Percentiles rank a stretch among this genome's conserved stretches.
Conservation (phyloP, 2,888 invertebrate species). For the Ecdyonurus torrentis region DNA sequence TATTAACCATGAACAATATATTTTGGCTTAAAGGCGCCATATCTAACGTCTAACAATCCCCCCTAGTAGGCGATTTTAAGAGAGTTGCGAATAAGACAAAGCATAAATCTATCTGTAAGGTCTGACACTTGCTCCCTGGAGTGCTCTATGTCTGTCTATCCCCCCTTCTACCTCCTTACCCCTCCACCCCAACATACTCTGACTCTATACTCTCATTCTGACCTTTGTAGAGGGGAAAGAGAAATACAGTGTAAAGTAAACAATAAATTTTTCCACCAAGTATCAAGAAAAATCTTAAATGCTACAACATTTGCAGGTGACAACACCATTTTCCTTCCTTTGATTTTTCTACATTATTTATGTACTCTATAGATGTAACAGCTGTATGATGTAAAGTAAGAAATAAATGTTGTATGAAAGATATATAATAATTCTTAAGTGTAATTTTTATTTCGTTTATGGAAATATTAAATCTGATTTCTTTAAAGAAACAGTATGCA, state of each 20-base stretch:
- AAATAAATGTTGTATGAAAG: no score
- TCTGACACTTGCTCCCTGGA: neutral
- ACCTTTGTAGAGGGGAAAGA: neutral
- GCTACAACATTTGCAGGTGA: neutral
- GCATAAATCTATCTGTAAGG: neutral
- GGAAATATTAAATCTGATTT: no score
- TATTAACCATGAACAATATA: neutral
- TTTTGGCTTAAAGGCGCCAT: neutral
- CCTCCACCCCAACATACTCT: neutral
- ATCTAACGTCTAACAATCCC: neutral
- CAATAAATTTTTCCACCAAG: neutral
- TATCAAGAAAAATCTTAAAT: neutral
- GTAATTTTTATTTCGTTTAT: no score
- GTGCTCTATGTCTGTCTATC: neutral
- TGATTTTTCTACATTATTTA: no score
- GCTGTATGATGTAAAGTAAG: no score
- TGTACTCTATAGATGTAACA: no score
- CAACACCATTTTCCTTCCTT: neutral
- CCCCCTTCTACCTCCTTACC: neutral
- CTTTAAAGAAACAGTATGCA: no score
- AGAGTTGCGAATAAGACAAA: neutral
- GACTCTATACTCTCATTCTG: neutral
- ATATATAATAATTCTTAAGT: no score
- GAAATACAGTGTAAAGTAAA: neutral
- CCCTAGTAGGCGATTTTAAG: neutral